These are phyloP conservation scores for Aphyosemion australe DNA, from an alignment of 2,113 vertebrate genomes.

Conservation along the genomic window DNA sequence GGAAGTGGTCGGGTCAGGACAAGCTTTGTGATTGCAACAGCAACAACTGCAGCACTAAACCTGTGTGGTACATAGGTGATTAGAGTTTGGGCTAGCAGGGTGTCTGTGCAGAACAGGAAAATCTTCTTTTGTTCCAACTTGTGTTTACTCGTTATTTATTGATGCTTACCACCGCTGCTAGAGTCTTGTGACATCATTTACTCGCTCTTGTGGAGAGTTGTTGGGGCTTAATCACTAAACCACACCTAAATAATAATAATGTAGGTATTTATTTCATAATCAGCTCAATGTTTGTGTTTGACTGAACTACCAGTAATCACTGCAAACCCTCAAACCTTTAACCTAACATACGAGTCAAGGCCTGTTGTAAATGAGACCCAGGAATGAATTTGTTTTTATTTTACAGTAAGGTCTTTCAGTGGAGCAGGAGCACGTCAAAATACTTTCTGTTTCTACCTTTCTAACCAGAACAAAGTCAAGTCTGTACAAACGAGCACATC, in stretches of 20 bases:
- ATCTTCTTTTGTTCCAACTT: not conserved
- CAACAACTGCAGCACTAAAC: constrained; percentile 32
- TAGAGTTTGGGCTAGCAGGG: constrained; percentile 5
- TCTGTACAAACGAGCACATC: constrained; percentile 16
- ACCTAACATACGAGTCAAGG: not conserved
- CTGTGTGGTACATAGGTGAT: constrained; percentile 13
- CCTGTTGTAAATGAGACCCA: not conserved
- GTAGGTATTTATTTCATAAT: not conserved
- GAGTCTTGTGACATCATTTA: not conserved
- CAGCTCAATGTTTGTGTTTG: not conserved
- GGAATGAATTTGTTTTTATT: not conserved
- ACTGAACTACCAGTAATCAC: not conserved
- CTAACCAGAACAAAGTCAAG: constrained; percentile 6
- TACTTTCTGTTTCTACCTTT: constrained; percentile 3
- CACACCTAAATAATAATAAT: not conserved
- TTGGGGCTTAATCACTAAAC: not conserved
- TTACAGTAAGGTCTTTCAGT: not conserved
- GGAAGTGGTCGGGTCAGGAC: constrained; percentile 36
- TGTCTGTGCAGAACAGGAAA: not conserved
- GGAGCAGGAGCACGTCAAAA: constrained; percentile 14
- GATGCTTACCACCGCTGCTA: not conserved
- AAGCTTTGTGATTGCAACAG: constrained; percentile 32
- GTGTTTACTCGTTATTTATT: not conserved
- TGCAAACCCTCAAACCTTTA: not conserved
- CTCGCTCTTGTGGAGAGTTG: not conserved